Evolutionary conservation across 1,140 invertebrate species (phyloP).

Genomic region (Formica exsecta): DNA sequence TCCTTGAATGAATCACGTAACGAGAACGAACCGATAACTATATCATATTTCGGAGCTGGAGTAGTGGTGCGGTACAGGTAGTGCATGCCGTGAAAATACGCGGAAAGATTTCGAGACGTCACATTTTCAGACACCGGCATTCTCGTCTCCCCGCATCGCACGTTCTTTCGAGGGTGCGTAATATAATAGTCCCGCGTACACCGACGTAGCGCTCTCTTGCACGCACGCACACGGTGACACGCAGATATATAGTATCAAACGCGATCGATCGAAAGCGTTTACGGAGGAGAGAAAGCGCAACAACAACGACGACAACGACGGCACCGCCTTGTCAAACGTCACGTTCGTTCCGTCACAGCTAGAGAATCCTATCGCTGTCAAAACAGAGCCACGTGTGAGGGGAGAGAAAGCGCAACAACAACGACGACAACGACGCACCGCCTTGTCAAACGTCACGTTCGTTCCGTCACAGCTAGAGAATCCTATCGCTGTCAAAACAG

Average conservation of each 20-base stretch:
- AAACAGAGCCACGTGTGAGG: slow-evolving; percentile 76
- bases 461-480: not conserved
- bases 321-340: not conserved
- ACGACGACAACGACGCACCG: not conserved
- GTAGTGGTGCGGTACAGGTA: slow-evolving; percentile 45
- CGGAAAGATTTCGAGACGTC: not conserved
- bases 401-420: not conserved
- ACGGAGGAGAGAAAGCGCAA: slow-evolving; percentile 7
- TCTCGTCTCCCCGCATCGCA: slow-evolving; percentile 24
- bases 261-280: slow-evolving; percentile 36
- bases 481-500: slow-evolving; percentile 63
- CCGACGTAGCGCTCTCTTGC: too few relatives aligned
- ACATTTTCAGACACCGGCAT: slow-evolving; percentile 43
- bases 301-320: not conserved
- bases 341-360: not conserved
- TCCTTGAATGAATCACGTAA: not conserved
- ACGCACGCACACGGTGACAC: not conserved
- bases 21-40: slow-evolving; percentile 1
- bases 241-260: slow-evolving; percentile 13
- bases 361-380: slow-evolving; percentile 33
- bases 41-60: not conserved
- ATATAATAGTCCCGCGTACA: not conserved
- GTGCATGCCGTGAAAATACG: not conserved
- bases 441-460: not conserved
- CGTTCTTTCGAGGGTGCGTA: slow-evolving; percentile 57